These are phyloP conservation scores for Diorhabda elongata DNA, from an alignment of 1,140 invertebrate genomes.

Conservation along the genomic window DNA sequence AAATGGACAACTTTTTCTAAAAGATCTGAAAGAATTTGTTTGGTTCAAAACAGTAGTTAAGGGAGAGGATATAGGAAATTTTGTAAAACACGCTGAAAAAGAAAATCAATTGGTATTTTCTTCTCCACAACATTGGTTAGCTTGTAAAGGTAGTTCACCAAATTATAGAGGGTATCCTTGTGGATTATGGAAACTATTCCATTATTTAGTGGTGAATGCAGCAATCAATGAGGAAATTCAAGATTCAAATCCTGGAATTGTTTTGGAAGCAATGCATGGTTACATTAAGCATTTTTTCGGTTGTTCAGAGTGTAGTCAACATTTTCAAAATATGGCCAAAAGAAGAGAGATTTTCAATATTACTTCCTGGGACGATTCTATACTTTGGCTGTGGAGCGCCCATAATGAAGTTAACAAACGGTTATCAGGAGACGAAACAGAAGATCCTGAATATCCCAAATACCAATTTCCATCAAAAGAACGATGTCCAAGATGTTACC, in stretches of 20 bases:
- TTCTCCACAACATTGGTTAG: slow-evolving; percentile 66
- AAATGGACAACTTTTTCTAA: slow-evolving; percentile 62
- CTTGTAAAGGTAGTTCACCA: slow-evolving; percentile 74
- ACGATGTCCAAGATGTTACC: slow-evolving; percentile 68
- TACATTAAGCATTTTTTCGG: slow-evolving; percentile 94
- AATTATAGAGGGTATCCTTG: slow-evolving; percentile 86
- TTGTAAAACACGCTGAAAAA: slow-evolving; percentile 53
- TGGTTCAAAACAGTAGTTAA: slow-evolving; percentile 49
- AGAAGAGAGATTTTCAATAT: slow-evolving; percentile 65
- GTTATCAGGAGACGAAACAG: slow-evolving; percentile 77
- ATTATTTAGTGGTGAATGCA: slow-evolving; percentile 83
- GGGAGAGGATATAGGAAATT: slow-evolving; percentile 56
- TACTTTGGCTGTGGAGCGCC: slow-evolving; percentile 92
- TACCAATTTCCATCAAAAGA: slow-evolving; percentile 76
- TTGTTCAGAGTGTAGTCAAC: slow-evolving; percentile 82
- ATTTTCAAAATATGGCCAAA: slow-evolving; percentile 80
- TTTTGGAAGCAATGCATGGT: slow-evolving; percentile 77
- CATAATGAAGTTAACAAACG: slow-evolving; percentile 93
- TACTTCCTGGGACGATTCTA: slow-evolving; percentile 65
- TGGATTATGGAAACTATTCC: slow-evolving; percentile 94
- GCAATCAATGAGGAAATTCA: slow-evolving; percentile 49
- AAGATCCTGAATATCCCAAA: slow-evolving; percentile 89
- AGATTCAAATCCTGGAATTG: slow-evolving; percentile 55
- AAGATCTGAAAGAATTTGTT: slow-evolving; percentile 48
- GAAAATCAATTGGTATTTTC: slow-evolving; percentile 55